Percentiles rank a stretch among this genome's conserved stretches.
These are phyloP conservation scores for Gymnoscopelus microlampas DNA, from an alignment of 2,797 vertebrate genomes.

Conservation along the genomic window DNA sequence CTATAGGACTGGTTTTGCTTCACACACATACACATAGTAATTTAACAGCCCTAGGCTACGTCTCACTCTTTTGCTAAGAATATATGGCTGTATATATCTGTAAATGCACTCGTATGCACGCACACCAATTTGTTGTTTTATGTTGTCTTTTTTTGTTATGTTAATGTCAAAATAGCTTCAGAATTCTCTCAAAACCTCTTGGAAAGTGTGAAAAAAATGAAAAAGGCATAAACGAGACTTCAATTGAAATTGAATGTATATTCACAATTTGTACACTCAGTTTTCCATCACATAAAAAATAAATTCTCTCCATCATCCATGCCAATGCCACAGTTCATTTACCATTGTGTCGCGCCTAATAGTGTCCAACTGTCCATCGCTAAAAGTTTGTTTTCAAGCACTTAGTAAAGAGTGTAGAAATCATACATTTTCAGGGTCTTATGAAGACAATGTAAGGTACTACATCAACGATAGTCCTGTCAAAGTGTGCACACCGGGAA, in stretches of 20 bases:
- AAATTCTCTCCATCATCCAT: constrained; percentile 25
- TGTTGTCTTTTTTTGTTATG: too few species aligned
- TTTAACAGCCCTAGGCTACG: too few species aligned
- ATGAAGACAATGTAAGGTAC: constrained; percentile 27
- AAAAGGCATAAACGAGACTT: constrained; percentile 20
- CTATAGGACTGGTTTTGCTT: not conserved
- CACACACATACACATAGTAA: not conserved
- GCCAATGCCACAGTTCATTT: constrained; percentile 43
- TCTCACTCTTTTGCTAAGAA: too few species aligned
- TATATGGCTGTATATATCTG: too few species aligned
- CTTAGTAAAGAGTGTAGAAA: constrained; percentile 43
- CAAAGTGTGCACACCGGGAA: constrained; percentile 38
- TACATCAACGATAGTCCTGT: constrained; percentile 47
- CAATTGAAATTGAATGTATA: constrained; percentile 73
- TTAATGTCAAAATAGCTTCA: not conserved
- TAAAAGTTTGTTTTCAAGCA: constrained; percentile 53
- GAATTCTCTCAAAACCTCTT: not conserved
- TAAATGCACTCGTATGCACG: too few species aligned
- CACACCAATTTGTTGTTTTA: too few species aligned
- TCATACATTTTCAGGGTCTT: constrained; percentile 25
- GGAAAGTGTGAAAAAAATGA: constrained; percentile 3
- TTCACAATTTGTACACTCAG: constrained; percentile 80
- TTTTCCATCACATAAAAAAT: constrained; percentile 52
- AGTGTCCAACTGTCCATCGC: constrained; percentile 29
- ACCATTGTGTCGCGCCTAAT: constrained; percentile 22